Base-by-base conservation (phyloP, 35 echinoderm and acorn worm genomes). In the Diadema setosum region DNA sequence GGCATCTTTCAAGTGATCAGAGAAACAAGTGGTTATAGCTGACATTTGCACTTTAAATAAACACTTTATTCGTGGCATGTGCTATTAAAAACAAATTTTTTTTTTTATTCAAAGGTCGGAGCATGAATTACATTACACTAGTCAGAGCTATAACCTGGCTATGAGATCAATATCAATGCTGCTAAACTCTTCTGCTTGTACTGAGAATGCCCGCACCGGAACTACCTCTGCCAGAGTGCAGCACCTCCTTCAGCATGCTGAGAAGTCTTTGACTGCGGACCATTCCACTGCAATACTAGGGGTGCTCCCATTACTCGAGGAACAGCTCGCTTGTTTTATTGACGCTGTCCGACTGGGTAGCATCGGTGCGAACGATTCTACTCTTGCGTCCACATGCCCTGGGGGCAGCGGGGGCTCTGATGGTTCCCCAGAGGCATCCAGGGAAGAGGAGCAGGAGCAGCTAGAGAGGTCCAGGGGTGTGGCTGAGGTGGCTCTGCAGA, bases 231-330 rank as follows among this genome's bases (percentile, higher is more conserved):
- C 81, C 48, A 12, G 52, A 33, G 34, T 64, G 59, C 45, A 46
- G 36, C 12, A 42, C 42, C 4, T 42, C 26, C 3, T 39, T 8
- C 32, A 24, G 3, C 25, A 75, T 16, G 17, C 33, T 43, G 21
- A 27, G 37, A 32, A 36, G 12, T 6, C n/a, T 36, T 78, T 84
- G 29, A 45, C 26, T 59, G 16, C 34, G 26, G 81, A 90, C 60
- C 35, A 24, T 56, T 63, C 43, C 39, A 84, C 21, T 49, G 29
- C 25, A 49, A 78, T 61, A 45, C 57, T 46, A 60, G 83, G 73
- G 50, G 31, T 92, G 33, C 48, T 92, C 8, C 90, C 90, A 37
- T 21, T 86, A 16, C 37, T 92, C 8, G 83, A 92, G 45, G 84
- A 92, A 31, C 90, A 92, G 48, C 57, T 82, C 27, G 56, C 70